phyloP scores from a whole-genome alignment of 2,888 invertebrate genomes.

The Meloe dianella region DNA sequence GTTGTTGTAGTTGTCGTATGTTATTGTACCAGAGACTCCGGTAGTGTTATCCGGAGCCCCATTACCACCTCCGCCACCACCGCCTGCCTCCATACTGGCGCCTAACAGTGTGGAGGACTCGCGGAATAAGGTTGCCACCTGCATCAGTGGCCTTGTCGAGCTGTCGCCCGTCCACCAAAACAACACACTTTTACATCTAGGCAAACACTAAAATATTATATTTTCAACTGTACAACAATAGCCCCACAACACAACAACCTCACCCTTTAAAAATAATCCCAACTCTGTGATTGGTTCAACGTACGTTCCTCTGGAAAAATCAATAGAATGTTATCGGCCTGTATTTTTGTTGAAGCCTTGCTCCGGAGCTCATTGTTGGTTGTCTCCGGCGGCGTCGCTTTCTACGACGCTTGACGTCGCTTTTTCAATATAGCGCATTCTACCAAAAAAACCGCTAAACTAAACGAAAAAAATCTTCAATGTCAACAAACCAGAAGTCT shows the following conservation, averaged over 20 bases:
- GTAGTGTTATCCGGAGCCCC: slow-evolving; percentile 42
- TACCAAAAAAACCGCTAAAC: slow-evolving; percentile 50
- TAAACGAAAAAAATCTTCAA: slow-evolving; percentile 36
- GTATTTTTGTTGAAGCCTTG: slow-evolving; percentile 60
- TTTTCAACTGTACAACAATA: slow-evolving; percentile 13
- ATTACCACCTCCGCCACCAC: slow-evolving; percentile 61
- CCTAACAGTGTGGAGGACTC: slow-evolving; percentile 72
- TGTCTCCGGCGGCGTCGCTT: slow-evolving; percentile 59
- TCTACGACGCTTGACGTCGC: slow-evolving; percentile 55
- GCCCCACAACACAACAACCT: slow-evolving; percentile 60
- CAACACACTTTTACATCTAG: slow-evolving; percentile 47
- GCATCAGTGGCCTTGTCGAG: slow-evolving; percentile 62
- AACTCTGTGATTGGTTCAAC: slow-evolving; percentile 62
- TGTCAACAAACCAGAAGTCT: slow-evolving; percentile 20
- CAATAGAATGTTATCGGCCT: slow-evolving; percentile 67
- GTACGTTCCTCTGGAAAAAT: slow-evolving; percentile 67
- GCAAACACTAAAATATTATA: slow-evolving; percentile 46
- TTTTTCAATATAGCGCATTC: slow-evolving; percentile 56
- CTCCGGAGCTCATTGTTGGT: slow-evolving; percentile 55
- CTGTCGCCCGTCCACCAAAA: slow-evolving; percentile 34
- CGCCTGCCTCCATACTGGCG: slow-evolving; percentile 67
- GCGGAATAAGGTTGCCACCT: slow-evolving; percentile 72
- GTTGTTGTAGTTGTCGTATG: slow-evolving; percentile 56
- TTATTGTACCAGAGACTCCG: slow-evolving; percentile 49
- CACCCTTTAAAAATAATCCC: slow-evolving; percentile 64